Conservation (phyloP, 2,797 vertebrate species). For the Onychomys leucogaster region DNA sequence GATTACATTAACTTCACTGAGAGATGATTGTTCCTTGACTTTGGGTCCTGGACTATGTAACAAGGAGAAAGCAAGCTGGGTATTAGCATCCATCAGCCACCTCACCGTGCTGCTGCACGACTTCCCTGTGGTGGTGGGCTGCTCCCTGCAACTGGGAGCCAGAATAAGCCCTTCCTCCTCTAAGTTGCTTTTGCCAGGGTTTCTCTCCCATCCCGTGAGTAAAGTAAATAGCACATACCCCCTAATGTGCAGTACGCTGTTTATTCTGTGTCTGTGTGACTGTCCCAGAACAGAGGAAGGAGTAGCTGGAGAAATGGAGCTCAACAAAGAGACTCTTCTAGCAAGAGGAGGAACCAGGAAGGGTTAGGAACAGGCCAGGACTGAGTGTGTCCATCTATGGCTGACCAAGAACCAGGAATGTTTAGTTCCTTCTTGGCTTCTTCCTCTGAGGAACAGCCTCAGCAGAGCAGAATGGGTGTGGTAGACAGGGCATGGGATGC, state of each 20-base stretch:
- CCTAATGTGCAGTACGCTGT: not conserved
- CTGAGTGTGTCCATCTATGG: not conserved
- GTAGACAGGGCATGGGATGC: not conserved
- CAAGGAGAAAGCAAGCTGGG: not conserved
- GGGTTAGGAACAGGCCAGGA: not conserved
- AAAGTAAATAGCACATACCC: not conserved
- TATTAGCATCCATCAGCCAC: not conserved
- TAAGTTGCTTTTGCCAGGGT: not conserved
- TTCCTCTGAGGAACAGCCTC: not conserved
- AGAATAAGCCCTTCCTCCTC: not conserved
- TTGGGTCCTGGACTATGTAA: not conserved
- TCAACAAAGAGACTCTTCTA: slow-evolving; percentile 38
- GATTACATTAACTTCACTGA: not conserved
- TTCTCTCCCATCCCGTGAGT: not conserved
- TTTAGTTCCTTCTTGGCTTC: not conserved
- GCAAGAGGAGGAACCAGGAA: slow-evolving; percentile 57
- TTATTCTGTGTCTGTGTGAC: not conserved
- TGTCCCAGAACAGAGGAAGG: not conserved
- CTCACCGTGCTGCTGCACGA: too few relatives aligned
- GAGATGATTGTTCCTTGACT: not conserved
- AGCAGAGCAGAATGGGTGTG: not conserved
- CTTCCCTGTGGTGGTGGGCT: not conserved
- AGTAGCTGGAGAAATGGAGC: not conserved
- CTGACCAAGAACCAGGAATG: slow-evolving; percentile 5
- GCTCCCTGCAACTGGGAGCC: not conserved